phyloP scores from a whole-genome alignment of 2,888 invertebrate species.

The Cephus sareptanus region DNA sequence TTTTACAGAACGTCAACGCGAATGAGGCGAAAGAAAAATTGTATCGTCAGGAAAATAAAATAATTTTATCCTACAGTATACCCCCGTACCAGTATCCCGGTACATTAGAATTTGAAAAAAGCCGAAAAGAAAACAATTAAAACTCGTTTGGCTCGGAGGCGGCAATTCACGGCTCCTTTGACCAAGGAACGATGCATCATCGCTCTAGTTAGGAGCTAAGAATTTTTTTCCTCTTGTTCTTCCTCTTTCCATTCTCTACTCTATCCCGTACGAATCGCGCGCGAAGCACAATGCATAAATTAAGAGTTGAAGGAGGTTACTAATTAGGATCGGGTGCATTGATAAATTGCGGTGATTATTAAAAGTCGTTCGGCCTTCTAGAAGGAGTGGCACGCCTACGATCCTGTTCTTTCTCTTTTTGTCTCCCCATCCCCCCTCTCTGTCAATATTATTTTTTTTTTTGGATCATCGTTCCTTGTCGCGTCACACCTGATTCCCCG shows the following conservation, averaged over 20 bases:
- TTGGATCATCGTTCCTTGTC: background rate
- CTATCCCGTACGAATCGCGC: background rate
- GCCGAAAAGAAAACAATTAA: no score
- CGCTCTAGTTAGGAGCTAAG: no score
- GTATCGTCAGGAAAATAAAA: no score
- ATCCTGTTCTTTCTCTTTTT: constrained; percentile 26
- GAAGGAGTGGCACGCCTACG: constrained; percentile 51
- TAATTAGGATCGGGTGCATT: constrained; percentile 53
- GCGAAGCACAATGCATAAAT: constrained; percentile 24
- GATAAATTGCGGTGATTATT: constrained; percentile 55
- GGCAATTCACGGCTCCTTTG: no score
- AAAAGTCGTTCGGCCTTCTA: constrained; percentile 47
- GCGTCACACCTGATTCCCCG: no score
- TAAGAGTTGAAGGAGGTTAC: constrained; percentile 33
- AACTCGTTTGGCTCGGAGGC: no score
- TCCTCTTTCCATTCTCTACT: background rate
- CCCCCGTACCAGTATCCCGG: no score
- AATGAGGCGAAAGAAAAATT: no score
- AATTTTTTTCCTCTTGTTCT: background rate
- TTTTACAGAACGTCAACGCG: no score
- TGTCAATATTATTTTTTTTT: background rate
- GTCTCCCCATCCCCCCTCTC: background rate
- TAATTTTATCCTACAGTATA: no score
- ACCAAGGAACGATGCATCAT: no score
- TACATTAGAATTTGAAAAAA: no score